Evolutionary conservation across 1,140 invertebrate genomes (phyloP).

Genomic region (Neomicropteryx cornuta): DNA sequence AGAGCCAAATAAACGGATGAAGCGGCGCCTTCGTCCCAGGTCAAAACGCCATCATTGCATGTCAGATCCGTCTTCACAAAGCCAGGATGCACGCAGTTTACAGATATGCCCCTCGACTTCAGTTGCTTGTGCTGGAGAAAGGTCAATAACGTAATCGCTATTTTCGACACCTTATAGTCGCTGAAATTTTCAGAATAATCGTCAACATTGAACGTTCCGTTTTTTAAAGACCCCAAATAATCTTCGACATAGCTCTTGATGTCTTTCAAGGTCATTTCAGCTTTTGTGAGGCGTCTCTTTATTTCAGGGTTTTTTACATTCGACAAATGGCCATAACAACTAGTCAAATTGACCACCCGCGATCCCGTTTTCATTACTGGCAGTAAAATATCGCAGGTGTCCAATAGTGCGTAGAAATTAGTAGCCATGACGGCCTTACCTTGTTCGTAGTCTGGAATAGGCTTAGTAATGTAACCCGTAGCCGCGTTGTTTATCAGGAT

Average conservation of each 20-base stretch:
- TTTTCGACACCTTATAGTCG: constrained; percentile 63
- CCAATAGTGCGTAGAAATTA: constrained; percentile 55
- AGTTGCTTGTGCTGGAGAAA: constrained; percentile 47
- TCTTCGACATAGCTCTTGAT: constrained; percentile 49
- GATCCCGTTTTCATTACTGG: constrained; percentile 54
- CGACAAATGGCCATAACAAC: constrained; percentile 50
- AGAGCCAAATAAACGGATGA: constrained; percentile 26
- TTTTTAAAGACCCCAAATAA: constrained; percentile 47
- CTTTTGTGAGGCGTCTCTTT: constrained; percentile 29
- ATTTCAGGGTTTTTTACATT: constrained; percentile 41
- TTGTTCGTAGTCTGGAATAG: constrained; percentile 52
- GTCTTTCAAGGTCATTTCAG: constrained; percentile 40
- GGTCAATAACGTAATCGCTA: constrained; percentile 50
- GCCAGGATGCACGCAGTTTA: constrained; percentile 56
- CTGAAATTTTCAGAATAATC: constrained; percentile 46
- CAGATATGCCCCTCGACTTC: constrained; percentile 40
- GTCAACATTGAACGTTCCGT: constrained; percentile 30
- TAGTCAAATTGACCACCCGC: constrained; percentile 65
- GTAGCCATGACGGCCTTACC: constrained; percentile 54
- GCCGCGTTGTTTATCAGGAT: constrained; percentile 78
- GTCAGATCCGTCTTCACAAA: constrained; percentile 70
- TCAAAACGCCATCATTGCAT: constrained; percentile 48
- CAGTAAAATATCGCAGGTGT: constrained; percentile 54
- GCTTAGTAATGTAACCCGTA: constrained; percentile 53
- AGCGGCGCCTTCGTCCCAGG: constrained; percentile 46